Conservation (phyloP, 2,113 vertebrate genomes). For the Nyctibius bracteatus region DNA sequence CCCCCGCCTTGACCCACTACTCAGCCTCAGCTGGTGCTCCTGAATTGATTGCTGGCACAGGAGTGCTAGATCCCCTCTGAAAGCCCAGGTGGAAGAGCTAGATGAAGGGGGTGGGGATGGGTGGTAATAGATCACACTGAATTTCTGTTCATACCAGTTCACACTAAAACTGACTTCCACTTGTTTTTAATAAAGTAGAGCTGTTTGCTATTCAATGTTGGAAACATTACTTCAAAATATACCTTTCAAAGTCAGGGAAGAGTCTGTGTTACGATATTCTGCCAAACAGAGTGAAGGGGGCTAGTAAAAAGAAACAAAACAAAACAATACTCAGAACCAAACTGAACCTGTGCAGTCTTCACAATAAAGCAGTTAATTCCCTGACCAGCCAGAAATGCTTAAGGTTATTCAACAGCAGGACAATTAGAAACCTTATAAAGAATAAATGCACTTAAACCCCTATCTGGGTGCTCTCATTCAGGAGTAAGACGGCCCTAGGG, state of each 20-base stretch:
- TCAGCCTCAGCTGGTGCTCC: not conserved
- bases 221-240: not conserved
- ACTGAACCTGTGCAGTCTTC: not conserved
- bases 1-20: fast-evolving
- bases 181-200: not conserved
- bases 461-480: not conserved
- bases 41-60: not conserved
- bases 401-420: not conserved
- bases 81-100: not conserved
- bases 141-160: not conserved
- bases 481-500: not conserved
- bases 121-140: not conserved
- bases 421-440: not conserved
- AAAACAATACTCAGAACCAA: not conserved
- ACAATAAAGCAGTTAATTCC: not conserved
- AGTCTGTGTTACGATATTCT: not conserved
- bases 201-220: not conserved
- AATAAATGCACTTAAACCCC: not conserved
- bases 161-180: not conserved
- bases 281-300: not conserved
- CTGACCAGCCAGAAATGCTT: not conserved
- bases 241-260: not conserved
- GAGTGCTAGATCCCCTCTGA: not conserved
- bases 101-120: not conserved
- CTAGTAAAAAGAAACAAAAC: not conserved